Evolutionary conservation across 2,113 vertebrate genomes (phyloP).

Genomic region (Nannobrachium achirus): DNA sequence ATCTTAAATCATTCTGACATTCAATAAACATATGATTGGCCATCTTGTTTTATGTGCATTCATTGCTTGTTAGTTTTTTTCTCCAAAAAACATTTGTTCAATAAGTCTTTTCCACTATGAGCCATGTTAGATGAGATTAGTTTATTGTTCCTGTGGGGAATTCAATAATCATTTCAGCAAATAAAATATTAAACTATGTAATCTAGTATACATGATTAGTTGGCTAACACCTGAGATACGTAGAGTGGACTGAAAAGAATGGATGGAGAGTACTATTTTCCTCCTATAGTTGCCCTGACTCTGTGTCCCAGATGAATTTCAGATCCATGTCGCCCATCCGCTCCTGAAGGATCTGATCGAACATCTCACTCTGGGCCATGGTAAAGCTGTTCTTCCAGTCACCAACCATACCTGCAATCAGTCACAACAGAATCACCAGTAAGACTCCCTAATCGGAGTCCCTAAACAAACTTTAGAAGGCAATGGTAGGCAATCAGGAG

Average conservation of each 20-base stretch:
- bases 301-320: constrained; percentile 61
- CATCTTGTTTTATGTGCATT: background rate
- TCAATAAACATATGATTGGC: constrained; percentile 59
- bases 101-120: background rate
- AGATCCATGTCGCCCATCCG: constrained; percentile 55
- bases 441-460: too few species aligned
- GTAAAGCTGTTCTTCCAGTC: constrained; percentile 76
- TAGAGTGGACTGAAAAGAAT: background rate
- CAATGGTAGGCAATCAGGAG: too few species aligned
- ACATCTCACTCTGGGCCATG: constrained; percentile 62
- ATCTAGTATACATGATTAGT: background rate
- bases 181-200: too few species aligned
- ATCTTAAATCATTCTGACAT: constrained; percentile 28
- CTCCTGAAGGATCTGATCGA: constrained; percentile 61
- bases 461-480: too few species aligned
- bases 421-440: background rate
- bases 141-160: background rate
- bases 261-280: background rate
- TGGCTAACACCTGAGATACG: background rate
- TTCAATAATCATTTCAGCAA: too few species aligned
- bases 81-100: background rate
- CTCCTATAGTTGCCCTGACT: background rate
- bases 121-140: background rate
- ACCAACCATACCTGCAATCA: constrained; percentile 59
- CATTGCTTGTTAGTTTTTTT: background rate